Evolutionary conservation across 2,888 invertebrate species (phyloP).

Genomic region (Orthosia incerta): DNA sequence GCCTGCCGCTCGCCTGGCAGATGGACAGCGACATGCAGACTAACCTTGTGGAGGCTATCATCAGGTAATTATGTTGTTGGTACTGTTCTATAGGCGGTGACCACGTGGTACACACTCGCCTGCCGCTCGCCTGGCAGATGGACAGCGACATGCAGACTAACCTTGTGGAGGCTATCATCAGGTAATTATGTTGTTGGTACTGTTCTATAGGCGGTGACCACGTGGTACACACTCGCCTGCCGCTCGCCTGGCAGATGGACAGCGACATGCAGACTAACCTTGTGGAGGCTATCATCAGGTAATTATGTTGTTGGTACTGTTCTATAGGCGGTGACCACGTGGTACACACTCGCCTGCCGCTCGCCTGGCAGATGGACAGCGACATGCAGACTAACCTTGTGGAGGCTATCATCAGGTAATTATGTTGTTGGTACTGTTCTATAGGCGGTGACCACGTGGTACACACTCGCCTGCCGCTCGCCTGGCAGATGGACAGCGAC

Average conservation of each 20-base stretch:
- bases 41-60: conserved; percentile 98
- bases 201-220: conserved; percentile 91
- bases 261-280: conserved; percentile 97
- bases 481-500: conserved; percentile 97
- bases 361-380: conserved; percentile 96
- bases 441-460: conserved; percentile 97
- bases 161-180: conserved; percentile 98
- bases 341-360: conserved; percentile 96
- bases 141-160: conserved; percentile 97
- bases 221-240: conserved; percentile 96
- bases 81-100: conserved; percentile 91
- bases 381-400: conserved; percentile 98
- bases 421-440: no score
- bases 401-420: conserved; percentile 95
- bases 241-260: conserved; percentile 97
- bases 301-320: conserved; percentile 66
- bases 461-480: conserved; percentile 96
- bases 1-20: conserved; percentile 96
- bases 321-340: conserved; percentile 95
- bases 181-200: conserved; percentile 6
- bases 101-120: conserved; percentile 97
- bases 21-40: conserved; percentile 98
- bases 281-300: conserved; percentile 97
- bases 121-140: conserved; percentile 97
- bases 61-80: conserved; percentile 86